Evolutionary conservation across 2,888 invertebrate genomes (phyloP), one percentile per base, ranked within the genome.

Genomic region (Pristionchus arcanus): DNA sequence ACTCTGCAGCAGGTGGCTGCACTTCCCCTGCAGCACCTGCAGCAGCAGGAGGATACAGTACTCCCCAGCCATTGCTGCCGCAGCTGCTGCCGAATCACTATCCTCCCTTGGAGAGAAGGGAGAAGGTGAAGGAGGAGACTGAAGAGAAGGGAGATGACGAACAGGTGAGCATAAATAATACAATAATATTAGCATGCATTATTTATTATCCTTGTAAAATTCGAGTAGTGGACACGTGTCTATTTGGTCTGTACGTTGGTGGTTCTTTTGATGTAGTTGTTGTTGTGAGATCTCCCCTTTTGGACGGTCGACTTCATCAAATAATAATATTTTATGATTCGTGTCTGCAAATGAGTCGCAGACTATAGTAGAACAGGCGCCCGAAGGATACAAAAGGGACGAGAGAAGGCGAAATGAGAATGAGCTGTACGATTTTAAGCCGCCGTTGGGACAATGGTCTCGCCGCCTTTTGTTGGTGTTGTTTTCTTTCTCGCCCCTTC

Each of bases 31-130:
- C 81, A 28, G 81, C 81, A 81, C 74, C 74, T 74, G 81, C n/a
- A 77, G 81, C n/a, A 77, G 74, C 19, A 34, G 66, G 66, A 3
- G 31, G 19, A 19, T 77, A 21, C 74, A 77, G 74, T 21, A 49
- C 81, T 49, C 49, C 81, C n/a, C 49, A 28, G n/a, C n/a, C 81
- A 25, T 53, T 81, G n/a, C 25, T 81, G 49, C 25, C 21, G 74
- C 81, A 81, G 81, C 42, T 19, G 42, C 77, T 77, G 77, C 81
- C 16, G 49, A 28, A 81, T 49, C 81, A 81, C 81, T 81, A 53
- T 19, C 81, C 81, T n/a, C 53, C 81, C 4, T n/a, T 81, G 31
- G 31, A 71, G 34, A 34, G 71, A 34, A 71, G 71, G 34, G 34
- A 16, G 71, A 81, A 19, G 15, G 81, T 4, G 37, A 21, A 81